Conservation (phyloP, 30 jellyfish, hydroid and myxozoan species). For the Hydractinia symbiolongicarpus region DNA sequence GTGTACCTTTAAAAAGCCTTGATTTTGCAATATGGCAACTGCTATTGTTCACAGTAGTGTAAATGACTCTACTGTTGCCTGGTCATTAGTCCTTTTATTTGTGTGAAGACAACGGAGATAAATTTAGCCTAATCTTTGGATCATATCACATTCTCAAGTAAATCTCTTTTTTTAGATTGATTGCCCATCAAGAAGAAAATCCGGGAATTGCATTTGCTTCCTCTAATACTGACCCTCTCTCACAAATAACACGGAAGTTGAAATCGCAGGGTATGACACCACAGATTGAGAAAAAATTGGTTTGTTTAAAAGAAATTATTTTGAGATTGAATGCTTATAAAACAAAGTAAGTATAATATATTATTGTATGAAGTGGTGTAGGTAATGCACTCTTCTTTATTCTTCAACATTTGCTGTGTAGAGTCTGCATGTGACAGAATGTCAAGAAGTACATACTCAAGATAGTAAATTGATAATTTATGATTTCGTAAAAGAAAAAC, state of each 20-base stretch:
- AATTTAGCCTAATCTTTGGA: no score
- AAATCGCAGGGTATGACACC: constrained; percentile 82
- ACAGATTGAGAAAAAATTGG: constrained; percentile 60
- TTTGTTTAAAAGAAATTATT: constrained; percentile 56
- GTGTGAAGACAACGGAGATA: no score
- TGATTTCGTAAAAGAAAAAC: no score
- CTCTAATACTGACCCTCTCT: constrained; percentile 24
- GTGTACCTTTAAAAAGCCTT: no score
- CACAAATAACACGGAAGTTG: constrained; percentile 63
- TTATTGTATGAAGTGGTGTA: background rate
- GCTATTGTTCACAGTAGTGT: no score
- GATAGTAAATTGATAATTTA: no score
- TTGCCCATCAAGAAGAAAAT: constrained; percentile 16
- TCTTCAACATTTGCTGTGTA: background rate
- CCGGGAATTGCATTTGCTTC: background rate
- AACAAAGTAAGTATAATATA: constrained; percentile 39
- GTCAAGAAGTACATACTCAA: background rate
- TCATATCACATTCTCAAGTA: no score
- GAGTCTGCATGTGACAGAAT: background rate
- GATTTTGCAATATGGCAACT: no score
- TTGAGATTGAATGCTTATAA: constrained; percentile 42
- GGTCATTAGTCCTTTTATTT: no score
- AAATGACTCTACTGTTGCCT: no score
- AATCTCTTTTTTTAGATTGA: constrained; percentile 14
- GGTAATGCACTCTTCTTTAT: background rate